Conservation (phyloP, 1,140 invertebrate genomes). For the Charaxes varanes region DNA sequence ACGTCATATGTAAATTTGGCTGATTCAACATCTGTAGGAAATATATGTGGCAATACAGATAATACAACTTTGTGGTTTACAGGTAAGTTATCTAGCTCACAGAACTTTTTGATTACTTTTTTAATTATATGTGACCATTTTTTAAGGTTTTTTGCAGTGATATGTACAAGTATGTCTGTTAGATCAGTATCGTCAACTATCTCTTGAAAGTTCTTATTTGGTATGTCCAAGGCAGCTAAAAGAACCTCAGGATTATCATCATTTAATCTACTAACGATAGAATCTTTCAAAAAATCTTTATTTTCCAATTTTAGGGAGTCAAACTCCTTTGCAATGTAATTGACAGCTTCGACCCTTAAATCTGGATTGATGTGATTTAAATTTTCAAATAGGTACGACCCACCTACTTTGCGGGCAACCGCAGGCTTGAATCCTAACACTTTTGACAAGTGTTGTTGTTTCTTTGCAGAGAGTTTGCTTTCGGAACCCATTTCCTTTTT, state of each 20-base stretch:
- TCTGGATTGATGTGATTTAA: slow-evolving; percentile 78
- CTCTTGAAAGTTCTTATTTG: slow-evolving; percentile 50
- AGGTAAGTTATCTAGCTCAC: slow-evolving; percentile 43
- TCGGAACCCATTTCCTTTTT: slow-evolving; percentile 65
- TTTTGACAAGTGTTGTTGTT: slow-evolving; percentile 44
- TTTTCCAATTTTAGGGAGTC: slow-evolving; percentile 66
- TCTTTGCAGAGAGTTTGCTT: slow-evolving; percentile 31
- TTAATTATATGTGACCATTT: slow-evolving; percentile 57
- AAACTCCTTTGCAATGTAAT: slow-evolving; percentile 73
- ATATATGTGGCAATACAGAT: slow-evolving; percentile 75
- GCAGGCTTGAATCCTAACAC: slow-evolving; percentile 73
- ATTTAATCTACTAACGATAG: slow-evolving; percentile 74
- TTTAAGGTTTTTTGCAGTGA: slow-evolving; percentile 35
- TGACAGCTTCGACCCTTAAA: slow-evolving; percentile 77
- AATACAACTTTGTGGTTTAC: slow-evolving; percentile 62
- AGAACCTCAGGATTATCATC: slow-evolving; percentile 76
- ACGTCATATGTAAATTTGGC: slow-evolving; percentile 68
- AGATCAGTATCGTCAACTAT: slow-evolving; percentile 52
- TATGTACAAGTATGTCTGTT: slow-evolving; percentile 39
- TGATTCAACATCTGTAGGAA: slow-evolving; percentile 71
- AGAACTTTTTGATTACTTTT: slow-evolving; percentile 58
- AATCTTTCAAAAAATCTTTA: slow-evolving; percentile 73
- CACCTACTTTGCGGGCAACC: slow-evolving; percentile 68
- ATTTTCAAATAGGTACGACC: slow-evolving; percentile 77
- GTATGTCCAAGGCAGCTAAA: slow-evolving; percentile 62